phyloP scores from a whole-genome alignment of 1,140 invertebrate species.

The Drosophila oshimai region DNA sequence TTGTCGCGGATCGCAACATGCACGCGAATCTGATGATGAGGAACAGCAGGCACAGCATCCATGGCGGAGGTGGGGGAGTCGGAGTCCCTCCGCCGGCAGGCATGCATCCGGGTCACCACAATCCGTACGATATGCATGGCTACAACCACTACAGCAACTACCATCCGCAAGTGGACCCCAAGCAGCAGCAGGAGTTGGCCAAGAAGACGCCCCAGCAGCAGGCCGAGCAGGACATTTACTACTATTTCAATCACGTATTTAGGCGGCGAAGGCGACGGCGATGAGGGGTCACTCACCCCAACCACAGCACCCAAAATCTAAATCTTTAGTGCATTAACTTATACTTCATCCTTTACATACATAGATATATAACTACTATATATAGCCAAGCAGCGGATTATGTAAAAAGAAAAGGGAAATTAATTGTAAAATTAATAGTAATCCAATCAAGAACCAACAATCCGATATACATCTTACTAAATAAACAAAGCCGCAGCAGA shows the following conservation, averaged over 20 bases:
- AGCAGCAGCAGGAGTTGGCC: constrained; percentile 59
- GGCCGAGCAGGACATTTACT: constrained; percentile 76
- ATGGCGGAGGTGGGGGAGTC: constrained; percentile 8
- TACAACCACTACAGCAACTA: constrained; percentile 73
- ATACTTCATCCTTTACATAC: constrained; percentile 41
- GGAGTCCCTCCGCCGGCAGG: constrained; percentile 32
- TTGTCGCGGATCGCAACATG: constrained; percentile 75
- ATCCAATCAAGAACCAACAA: constrained; percentile 30
- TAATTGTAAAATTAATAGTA: constrained; percentile 49
- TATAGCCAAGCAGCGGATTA: constrained; percentile 48
- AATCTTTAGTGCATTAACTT: constrained; percentile 31
- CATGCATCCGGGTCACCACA: constrained; percentile 65
- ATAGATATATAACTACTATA: constrained; percentile 50
- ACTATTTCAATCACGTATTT: constrained; percentile 80
- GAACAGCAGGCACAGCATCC: constrained; percentile 9
- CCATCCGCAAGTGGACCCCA: constrained; percentile 70
- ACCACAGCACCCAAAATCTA: constrained; percentile 22
- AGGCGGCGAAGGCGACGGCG: constrained; percentile 45
- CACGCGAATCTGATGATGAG: constrained; percentile 60
- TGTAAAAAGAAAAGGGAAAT: constrained; percentile 41
- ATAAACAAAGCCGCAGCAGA: constrained; percentile 33
- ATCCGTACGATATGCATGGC: constrained; percentile 72
- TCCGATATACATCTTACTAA: constrained; percentile 17
- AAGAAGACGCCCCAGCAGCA: constrained; percentile 74
- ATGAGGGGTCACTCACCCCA: constrained; percentile 3